phyloP scores from a whole-genome alignment of 2,113 vertebrate species.

The Solea senegalensis region DNA sequence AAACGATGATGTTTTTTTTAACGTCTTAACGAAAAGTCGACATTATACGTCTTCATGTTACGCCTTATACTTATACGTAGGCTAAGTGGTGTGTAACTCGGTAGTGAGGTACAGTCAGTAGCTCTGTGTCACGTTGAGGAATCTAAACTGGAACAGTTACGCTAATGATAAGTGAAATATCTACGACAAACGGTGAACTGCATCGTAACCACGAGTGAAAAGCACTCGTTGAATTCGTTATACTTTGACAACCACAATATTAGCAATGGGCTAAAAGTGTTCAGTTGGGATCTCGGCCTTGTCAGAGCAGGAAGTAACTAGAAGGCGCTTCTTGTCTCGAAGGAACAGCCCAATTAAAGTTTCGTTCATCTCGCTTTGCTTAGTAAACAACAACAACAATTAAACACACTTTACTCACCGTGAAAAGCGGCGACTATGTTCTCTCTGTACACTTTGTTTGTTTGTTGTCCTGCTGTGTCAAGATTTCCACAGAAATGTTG shows the following conservation, averaged over 20 bases:
- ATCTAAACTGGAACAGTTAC: neutral
- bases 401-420: slow-evolving; percentile 52
- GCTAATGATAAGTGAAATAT: too few relatives aligned
- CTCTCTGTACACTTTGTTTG: slow-evolving; percentile 8
- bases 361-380: neutral
- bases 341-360: slow-evolving; percentile 23
- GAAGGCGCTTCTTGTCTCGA: slow-evolving; percentile 58
- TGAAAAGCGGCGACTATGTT: slow-evolving; percentile 6
- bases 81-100: neutral
- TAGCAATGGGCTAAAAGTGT: slow-evolving; percentile 38
- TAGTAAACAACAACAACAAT: neutral
- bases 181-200: rapidly evolving
- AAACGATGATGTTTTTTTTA: neutral
- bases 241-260: slow-evolving; percentile 13
- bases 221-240: neutral
- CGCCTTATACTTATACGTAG: too few relatives aligned
- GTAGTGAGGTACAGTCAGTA: neutral
- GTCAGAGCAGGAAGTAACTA: slow-evolving; percentile 83
- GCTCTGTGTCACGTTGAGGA: neutral
- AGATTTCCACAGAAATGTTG: slow-evolving; percentile 64
- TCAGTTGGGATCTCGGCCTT: slow-evolving; percentile 72
- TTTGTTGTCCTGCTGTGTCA: slow-evolving; percentile 23
- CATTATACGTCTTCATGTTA: too few relatives aligned
- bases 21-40: neutral
- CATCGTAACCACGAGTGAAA: neutral